Base-by-base conservation (phyloP, 2,888 invertebrate species). In the Cacoxenus indagator region DNA sequence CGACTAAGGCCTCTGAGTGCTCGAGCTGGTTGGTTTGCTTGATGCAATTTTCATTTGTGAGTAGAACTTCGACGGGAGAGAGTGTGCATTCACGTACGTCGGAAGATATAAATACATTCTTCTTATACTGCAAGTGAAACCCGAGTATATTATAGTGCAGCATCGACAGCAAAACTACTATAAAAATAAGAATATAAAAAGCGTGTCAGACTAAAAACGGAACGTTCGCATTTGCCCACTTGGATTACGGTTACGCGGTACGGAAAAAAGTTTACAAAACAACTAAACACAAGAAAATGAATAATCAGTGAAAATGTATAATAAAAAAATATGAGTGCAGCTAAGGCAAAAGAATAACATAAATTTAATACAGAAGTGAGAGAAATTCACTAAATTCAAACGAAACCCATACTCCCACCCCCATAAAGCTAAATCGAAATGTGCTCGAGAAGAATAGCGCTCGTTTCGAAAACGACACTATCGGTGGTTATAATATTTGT, bases 401-500 rank as follows among this genome's bases (percentile, higher is more conserved):
- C 43, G 59, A 62, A n/a, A 68, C n/a, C 29, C 64, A 64, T 26
- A 55, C 37, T 14, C 29, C 73, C 68, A 75, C 73, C 74, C 78
- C 80, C 71, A 83, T 24, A 22, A 43, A 29, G 22, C n/a, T 19
- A 26, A 51, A 24, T 26, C 26, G 27, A 24, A 67, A 78, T 78
- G 78, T 78, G 73, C 69, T 19, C 22, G 22, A 69, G 71, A 46
- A 76, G 76, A 74, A 81, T 81, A 76, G 75, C 79, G 70, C 75
- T 83, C 67, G 74, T 78, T 67, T 78, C 82, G 70, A 81, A 81
- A 70, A 79, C 76, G 68, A 81, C 81, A 59, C 83, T 87, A 67
- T 87, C 86, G 75, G 86, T 87, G 69, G 77, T 87, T 74, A 87
- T 87, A 54, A 83, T 81, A 78, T 86, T 86, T 71, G 85, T 80